Evolutionary conservation across 2,113 vertebrate genomes (phyloP), one percentile per base, ranked within the genome.

Genomic region (Tor tambroides): DNA sequence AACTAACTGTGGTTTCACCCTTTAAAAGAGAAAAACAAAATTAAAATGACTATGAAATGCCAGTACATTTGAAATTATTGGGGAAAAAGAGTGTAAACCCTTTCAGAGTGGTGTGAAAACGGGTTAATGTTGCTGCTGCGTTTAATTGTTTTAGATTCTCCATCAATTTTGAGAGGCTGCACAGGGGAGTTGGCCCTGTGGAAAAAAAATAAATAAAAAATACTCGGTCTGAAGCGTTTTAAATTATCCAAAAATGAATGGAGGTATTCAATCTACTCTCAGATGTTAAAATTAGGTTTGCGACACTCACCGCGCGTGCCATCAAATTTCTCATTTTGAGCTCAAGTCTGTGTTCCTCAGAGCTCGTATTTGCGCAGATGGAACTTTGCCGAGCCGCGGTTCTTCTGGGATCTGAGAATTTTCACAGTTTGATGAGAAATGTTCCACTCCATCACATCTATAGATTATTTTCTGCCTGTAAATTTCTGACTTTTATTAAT

Each of bases 401-500:
- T 92, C 92, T 92, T 92, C 87, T 86, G 92, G 92, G 92, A 92
- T 92, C 91, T 92, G 92, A 85, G 91, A 90, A 91, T 90, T 90
- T 92, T 92, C 92, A 91, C 89, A 91, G 90, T 92, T 91, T 92
- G 92, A 92, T 92, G 92, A 92, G 92, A 92, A 92, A 92, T 91
- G 92, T 92, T 92, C 91, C 92, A 92, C 92, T 92, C 89, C 92
- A 92, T 92, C 92, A 92, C 92, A 91, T 92, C 91, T 92, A 92
- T 91, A 92, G 91, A 92, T 92, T 91, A 91, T 92, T 92, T 92
- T 92, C 90, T 87, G 89, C 90, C 92, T 91, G 91, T 91, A 92
- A 92, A 92, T 92, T 92, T 92, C 92, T 91, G 88, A 92, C 92
- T 92, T 92, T 92, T 92, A 92, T 92, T 92, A 92, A 92, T 92